phyloP scores from a whole-genome alignment of 1,140 invertebrate genomes.

The Sesamia nonagrioides region DNA sequence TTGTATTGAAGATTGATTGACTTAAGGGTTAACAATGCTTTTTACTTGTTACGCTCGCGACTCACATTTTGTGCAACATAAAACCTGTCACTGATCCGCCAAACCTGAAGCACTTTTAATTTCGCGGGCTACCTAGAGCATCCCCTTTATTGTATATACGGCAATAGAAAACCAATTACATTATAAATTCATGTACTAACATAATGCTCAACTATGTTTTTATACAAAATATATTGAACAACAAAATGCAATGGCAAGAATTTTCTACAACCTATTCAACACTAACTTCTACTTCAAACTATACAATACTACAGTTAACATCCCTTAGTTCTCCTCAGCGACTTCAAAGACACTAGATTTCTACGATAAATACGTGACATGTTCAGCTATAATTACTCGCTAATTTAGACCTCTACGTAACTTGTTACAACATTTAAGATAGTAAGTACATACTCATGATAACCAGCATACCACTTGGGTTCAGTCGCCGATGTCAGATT shows the following conservation, averaged over 20 bases:
- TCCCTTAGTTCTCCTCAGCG: background rate
- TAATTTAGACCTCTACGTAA: constrained; percentile 16
- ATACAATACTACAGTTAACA: constrained; percentile 7
- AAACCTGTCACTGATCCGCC: too few species aligned
- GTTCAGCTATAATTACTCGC: background rate
- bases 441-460: constrained; percentile 41
- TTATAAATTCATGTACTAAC: constrained; percentile 7
- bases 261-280: constrained; percentile 31
- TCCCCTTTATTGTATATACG: background rate
- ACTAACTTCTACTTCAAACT: background rate
- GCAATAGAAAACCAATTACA: background rate
- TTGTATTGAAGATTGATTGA: too few species aligned
- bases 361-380: constrained; percentile 32
- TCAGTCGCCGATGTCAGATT: constrained; percentile 17
- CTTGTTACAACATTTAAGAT: constrained; percentile 21
- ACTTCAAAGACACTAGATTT: constrained; percentile 4
- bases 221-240: background rate
- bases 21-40: too few species aligned
- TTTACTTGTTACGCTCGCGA: too few species aligned
- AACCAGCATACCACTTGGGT: background rate
- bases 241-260: constrained; percentile 29
- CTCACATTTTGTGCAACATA: too few species aligned
- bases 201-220: constrained; percentile 22
- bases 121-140: too few species aligned
- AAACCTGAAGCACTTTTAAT: too few species aligned